These are phyloP conservation scores for Eciton burchellii DNA, from an alignment of 1,140 invertebrate genomes.

Conservation along the genomic window DNA sequence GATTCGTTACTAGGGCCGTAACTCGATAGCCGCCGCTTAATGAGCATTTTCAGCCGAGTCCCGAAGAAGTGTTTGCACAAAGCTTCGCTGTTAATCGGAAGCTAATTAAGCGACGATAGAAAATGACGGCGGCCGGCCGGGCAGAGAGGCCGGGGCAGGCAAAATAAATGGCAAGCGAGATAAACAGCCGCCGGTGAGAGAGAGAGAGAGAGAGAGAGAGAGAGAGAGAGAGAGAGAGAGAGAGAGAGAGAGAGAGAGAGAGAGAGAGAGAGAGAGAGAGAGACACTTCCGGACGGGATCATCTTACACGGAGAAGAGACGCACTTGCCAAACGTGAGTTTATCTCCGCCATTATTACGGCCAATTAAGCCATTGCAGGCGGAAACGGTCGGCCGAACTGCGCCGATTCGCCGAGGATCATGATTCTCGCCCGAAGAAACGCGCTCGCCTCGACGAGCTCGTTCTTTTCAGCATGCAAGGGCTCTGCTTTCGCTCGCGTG, in stretches of 20 bases:
- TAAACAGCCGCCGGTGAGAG: slow-evolving; percentile 66
- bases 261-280: no score
- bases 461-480: slow-evolving; percentile 3
- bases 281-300: neutral
- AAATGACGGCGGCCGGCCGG: neutral
- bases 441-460: neutral
- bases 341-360: slow-evolving; percentile 21
- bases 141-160: slow-evolving; percentile 22
- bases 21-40: slow-evolving; percentile 71
- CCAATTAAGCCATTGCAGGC: neutral
- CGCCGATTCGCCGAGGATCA: neutral
- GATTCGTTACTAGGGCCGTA: slow-evolving; percentile 71
- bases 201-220: no score
- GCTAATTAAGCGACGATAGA: slow-evolving; percentile 71
- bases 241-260: no score
- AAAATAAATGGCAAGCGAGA: slow-evolving; percentile 68
- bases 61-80: slow-evolving; percentile 73
- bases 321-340: slow-evolving; percentile 18
- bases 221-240: no score
- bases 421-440: neutral
- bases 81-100: slow-evolving; percentile 72
- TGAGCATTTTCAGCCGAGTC: slow-evolving; percentile 70
- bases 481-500: slow-evolving; percentile 49
- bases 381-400: neutral
- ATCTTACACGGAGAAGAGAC: slow-evolving; percentile 12